These are phyloP conservation scores for Drosophila ficusphila DNA, from an alignment of 1,140 invertebrate genomes.

Conservation along the genomic window DNA sequence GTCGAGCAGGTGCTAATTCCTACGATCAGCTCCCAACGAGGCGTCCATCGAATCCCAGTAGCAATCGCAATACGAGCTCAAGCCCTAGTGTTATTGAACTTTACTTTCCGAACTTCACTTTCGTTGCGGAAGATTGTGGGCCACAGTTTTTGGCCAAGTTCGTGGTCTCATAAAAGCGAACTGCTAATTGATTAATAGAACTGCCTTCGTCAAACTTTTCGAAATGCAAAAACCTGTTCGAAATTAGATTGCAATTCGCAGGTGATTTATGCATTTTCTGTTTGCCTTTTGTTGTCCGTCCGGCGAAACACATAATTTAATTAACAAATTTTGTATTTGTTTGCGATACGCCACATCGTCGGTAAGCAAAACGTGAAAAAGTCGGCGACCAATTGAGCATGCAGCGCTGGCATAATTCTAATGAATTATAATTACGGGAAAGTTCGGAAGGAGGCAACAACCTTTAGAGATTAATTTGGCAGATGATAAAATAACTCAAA, in stretches of 20 bases:
- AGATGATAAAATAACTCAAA: not conserved
- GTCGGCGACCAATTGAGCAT: slow-evolving; percentile 16
- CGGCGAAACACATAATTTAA: slow-evolving; percentile 38
- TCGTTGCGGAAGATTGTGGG: slow-evolving; percentile 14
- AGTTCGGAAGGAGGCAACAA: slow-evolving; percentile 5
- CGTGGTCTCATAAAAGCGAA: slow-evolving; percentile 13
- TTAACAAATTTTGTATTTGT: slow-evolving; percentile 44
- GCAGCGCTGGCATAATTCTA: slow-evolving; percentile 15
- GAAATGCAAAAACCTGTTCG: slow-evolving; percentile 36
- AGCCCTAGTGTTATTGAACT: slow-evolving; percentile 65
- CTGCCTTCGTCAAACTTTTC: not conserved
- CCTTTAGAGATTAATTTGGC: slow-evolving; percentile 3
- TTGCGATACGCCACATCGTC: slow-evolving; percentile 17
- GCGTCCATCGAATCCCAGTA: not conserved
- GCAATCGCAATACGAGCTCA: not conserved
- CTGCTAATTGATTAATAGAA: slow-evolving; percentile 37
- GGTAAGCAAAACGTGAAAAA: slow-evolving; percentile 36
- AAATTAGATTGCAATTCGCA: slow-evolving; percentile 27
- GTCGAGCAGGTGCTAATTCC: slow-evolving; percentile 62
- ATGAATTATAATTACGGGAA: slow-evolving; percentile 26
- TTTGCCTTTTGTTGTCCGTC: slow-evolving; percentile 13
- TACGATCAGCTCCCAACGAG: slow-evolving; percentile 24
- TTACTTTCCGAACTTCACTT: slow-evolving; percentile 51
- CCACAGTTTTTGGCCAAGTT: slow-evolving; percentile 11
- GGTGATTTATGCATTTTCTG: slow-evolving; percentile 31